These are phyloP conservation scores for Caenorhabditis inopinata DNA, from an alignment of 1,140 invertebrate genomes.

Conservation along the genomic window DNA sequence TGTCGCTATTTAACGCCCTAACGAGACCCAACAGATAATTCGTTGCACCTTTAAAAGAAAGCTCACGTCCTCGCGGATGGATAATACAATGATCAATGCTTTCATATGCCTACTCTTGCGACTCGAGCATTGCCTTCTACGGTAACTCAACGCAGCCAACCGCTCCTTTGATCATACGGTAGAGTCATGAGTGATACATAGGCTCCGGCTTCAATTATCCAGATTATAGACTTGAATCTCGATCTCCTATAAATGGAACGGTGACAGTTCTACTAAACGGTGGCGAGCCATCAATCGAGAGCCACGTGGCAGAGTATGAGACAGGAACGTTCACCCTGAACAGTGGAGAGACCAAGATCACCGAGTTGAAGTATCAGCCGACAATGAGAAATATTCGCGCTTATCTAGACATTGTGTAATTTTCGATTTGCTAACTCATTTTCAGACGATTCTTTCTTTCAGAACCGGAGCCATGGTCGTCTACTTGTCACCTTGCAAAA, in stretches of 20 bases:
- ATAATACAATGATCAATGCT: too few species aligned
- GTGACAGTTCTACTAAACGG: background rate
- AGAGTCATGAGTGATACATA: too few species aligned
- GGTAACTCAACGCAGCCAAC: background rate
- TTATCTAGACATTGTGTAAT: background rate
- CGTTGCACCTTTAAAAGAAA: too few species aligned
- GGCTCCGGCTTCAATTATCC: too few species aligned
- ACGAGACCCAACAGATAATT: too few species aligned
- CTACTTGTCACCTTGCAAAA: background rate
- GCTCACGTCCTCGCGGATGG: too few species aligned
- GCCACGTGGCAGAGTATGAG: background rate
- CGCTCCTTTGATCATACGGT: background rate
- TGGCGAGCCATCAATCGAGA: background rate
- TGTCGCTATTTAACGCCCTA: too few species aligned
- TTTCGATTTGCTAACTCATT: background rate
- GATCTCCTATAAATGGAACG: background rate
- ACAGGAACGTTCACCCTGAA: background rate
- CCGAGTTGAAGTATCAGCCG: background rate
- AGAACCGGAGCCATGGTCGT: background rate
- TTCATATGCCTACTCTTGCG: conserved; percentile 12
- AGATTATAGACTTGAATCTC: background rate
- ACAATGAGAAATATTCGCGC: background rate
- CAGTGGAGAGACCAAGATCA: background rate
- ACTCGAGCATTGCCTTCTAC: background rate
- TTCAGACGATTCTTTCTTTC: background rate